phyloP scores from a whole-genome alignment of 2,888 invertebrate species.

The Cephus runcator region DNA sequence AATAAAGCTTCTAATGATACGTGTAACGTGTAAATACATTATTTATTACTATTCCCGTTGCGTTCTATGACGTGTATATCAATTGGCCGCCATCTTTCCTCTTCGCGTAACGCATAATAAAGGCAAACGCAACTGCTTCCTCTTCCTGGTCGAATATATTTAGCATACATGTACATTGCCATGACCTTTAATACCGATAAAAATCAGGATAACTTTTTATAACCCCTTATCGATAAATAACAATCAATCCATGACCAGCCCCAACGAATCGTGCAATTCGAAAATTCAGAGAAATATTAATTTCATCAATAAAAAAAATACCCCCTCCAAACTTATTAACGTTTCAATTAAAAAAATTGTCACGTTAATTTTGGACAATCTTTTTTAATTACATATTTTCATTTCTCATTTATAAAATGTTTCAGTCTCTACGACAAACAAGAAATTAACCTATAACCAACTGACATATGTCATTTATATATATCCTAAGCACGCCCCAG shows the following conservation, averaged over 20 bases:
- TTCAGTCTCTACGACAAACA: not conserved
- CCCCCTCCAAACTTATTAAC: not conserved
- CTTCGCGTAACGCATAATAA: not conserved
- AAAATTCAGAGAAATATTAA: not conserved
- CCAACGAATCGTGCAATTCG: not conserved
- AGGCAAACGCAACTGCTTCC: not conserved
- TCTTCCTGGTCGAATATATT: constrained; percentile 3
- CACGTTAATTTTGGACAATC: too few relatives aligned
- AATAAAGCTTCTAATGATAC: not conserved
- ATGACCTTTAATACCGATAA: not conserved
- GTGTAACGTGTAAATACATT: not conserved
- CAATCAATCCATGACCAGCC: not conserved
- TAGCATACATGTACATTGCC: not conserved
- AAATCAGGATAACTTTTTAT: not conserved
- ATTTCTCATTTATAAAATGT: not conserved
- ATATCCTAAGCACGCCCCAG: not conserved
- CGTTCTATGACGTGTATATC: not conserved
- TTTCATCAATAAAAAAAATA: not conserved
- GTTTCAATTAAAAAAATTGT: not conserved
- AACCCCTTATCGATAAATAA: not conserved
- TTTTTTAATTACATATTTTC: too few relatives aligned
- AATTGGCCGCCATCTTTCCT: not conserved
- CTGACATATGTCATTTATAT: not conserved
- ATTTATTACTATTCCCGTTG: not conserved
- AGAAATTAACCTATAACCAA: not conserved